phyloP scores from a whole-genome alignment of 2,113 vertebrate species.

The Caretta caretta region DNA sequence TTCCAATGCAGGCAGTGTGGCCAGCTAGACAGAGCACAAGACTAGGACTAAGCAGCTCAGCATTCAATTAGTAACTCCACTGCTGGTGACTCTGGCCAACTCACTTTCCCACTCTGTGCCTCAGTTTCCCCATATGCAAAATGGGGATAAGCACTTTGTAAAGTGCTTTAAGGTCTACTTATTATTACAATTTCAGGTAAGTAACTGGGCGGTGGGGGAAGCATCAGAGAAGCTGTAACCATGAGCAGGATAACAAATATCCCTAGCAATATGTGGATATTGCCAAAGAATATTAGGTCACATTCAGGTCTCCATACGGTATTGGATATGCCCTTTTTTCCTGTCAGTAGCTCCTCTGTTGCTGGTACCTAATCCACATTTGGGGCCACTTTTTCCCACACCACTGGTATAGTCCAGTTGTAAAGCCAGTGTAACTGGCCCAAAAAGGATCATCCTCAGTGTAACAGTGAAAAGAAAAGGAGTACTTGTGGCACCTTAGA shows the following conservation, averaged over 20 bases:
- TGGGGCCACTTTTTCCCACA: neutral
- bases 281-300: neutral
- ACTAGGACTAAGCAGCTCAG: neutral
- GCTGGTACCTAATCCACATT: neutral
- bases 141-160: neutral
- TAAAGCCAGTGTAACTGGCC: neutral
- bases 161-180: neutral
- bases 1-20: neutral
- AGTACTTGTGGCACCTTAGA: too few relatives aligned
- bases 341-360: neutral
- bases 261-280: neutral
- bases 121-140: neutral
- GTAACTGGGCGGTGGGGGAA: too few relatives aligned
- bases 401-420: neutral
- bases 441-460: neutral
- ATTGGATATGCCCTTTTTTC: neutral
- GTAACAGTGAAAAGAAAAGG: too few relatives aligned
- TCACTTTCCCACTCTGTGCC: neutral
- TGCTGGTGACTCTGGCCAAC: neutral
- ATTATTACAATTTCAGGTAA: neutral
- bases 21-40: neutral
- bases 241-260: neutral
- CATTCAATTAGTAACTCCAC: neutral
- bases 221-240: neutral
- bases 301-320: neutral